Conservation (phyloP, 2,113 vertebrate species). For the Alethe diademata region DNA sequence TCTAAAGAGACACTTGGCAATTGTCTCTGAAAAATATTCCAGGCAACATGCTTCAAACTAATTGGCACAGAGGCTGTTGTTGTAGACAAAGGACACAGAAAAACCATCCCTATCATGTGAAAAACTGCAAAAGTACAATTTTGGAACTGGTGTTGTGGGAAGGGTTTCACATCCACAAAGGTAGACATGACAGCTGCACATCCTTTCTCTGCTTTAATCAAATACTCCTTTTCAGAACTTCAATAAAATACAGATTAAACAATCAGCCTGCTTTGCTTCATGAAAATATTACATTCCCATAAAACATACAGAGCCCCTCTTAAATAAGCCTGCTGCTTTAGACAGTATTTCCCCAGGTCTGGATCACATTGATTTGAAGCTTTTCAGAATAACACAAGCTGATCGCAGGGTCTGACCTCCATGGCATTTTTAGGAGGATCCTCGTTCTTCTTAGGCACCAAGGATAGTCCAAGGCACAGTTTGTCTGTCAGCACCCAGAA, state of each 20-base stretch:
- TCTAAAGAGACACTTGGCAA: not conserved
- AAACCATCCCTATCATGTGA: not conserved
- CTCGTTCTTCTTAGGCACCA: not conserved
- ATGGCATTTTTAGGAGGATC: not conserved
- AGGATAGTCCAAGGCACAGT: not conserved
- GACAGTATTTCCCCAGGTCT: not conserved
- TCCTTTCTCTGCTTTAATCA: not conserved
- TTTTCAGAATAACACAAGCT: not conserved
- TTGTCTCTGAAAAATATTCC: not conserved
- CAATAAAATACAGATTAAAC: not conserved
- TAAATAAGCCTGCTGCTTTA: not conserved
- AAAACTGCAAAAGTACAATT: not conserved
- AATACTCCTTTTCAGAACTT: not conserved
- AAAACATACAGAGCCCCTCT: not conserved
- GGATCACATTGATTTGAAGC: not conserved
- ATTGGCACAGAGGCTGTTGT: not conserved
- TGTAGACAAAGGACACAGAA: not conserved
- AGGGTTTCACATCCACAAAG: not conserved
- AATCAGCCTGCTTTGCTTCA: not conserved
- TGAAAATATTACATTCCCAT: not conserved
- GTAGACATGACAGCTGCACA: not conserved
- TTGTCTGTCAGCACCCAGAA: not conserved
- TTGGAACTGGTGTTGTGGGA: not conserved
- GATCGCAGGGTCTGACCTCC: fast-evolving
- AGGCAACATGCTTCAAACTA: not conserved